These are phyloP conservation scores for Cheiracanthium punctorium DNA, from an alignment of 2,888 invertebrate genomes.

Conservation along the genomic window DNA sequence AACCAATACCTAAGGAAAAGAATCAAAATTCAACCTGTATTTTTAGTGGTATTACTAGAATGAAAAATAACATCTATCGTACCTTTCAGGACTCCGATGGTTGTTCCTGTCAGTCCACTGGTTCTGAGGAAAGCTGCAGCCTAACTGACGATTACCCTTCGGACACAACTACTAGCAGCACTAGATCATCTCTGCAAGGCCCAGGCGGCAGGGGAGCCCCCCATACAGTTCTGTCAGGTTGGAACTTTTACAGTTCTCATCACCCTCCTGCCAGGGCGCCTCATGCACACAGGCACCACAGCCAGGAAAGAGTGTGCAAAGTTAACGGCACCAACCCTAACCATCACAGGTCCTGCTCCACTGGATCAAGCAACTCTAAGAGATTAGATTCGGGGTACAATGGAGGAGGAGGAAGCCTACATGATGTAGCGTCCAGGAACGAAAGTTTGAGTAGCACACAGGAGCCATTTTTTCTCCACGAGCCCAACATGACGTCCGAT, in stretches of 20 bases:
- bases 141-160: conserved; percentile 69
- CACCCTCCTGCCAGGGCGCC: conserved; percentile 77
- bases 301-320: conserved; percentile 52
- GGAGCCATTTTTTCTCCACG: conserved; percentile 87
- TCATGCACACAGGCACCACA: conserved; percentile 65
- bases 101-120: conserved; percentile 70
- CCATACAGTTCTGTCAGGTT: conserved; percentile 61
- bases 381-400: conserved; percentile 77
- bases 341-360: conserved; percentile 56
- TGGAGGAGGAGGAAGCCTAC: conserved; percentile 71
- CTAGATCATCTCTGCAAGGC: conserved; percentile 35
- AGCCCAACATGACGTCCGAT: conserved; percentile 86
- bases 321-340: conserved; percentile 21
- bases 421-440: conserved; percentile 30
- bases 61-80: too few relatives aligned
- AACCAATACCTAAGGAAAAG: too few relatives aligned
- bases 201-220: conserved; percentile 51
- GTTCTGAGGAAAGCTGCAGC: conserved; percentile 67
- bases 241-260: conserved; percentile 66
- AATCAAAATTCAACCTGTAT: too few relatives aligned
- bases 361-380: conserved; percentile 76
- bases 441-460: conserved; percentile 28
- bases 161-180: conserved; percentile 55
- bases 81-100: conserved; percentile 68
- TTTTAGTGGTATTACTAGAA: too few relatives aligned